phyloP scores from a whole-genome alignment of 2,888 invertebrate species.

The Netelia melanura region DNA sequence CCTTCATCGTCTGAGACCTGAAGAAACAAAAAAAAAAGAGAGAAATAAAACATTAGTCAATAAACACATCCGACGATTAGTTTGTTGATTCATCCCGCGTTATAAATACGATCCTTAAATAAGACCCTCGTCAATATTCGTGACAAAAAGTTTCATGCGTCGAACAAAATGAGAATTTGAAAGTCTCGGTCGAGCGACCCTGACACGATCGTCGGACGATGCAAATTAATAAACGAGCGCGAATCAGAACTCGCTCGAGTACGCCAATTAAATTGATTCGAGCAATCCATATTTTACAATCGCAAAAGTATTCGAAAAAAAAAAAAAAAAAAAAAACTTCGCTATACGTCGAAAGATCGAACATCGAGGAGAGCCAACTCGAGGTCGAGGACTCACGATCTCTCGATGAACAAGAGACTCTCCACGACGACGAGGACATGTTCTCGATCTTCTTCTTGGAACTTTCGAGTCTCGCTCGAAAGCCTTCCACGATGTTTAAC shows the following conservation, averaged over 20 bases:
- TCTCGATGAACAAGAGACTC: slow-evolving; percentile 18
- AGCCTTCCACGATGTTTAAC: slow-evolving; percentile 21
- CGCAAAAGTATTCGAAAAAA: no score
- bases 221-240: background rate
- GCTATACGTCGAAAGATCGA: slow-evolving; percentile 8
- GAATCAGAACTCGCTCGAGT: background rate
- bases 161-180: slow-evolving; percentile 53
- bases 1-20: slow-evolving; percentile 78
- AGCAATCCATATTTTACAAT: background rate
- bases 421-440: background rate
- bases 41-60: background rate
- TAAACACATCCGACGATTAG: background rate
- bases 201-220: slow-evolving; percentile 47
- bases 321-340: no score
- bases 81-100: background rate
- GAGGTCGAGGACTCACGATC: slow-evolving; percentile 14
- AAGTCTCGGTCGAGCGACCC: slow-evolving; percentile 68
- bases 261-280: background rate
- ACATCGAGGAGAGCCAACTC: slow-evolving; percentile 11
- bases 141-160: background rate
- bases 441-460: background rate
- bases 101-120: background rate
- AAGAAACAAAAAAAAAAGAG: slow-evolving; percentile 65
- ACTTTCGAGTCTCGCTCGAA: slow-evolving; percentile 36
- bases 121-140: background rate